Base-by-base conservation (phyloP, 2,113 vertebrate genomes). In the Burhinus oedicnemus region DNA sequence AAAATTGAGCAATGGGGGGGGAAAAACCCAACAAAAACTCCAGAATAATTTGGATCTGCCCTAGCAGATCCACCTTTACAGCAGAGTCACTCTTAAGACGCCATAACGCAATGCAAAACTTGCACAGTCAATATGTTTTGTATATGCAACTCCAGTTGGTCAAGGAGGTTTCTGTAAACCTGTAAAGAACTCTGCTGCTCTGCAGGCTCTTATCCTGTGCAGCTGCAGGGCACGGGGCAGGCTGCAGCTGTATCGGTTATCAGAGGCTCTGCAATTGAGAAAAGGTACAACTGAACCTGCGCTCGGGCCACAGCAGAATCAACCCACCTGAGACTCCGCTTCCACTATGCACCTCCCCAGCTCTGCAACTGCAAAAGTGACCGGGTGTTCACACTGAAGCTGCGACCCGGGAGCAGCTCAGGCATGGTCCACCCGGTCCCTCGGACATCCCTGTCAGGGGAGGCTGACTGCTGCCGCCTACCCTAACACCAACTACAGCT, bases 371-470 rank as follows among this genome's bases (percentile, higher is more conserved):
- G 20, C 45, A 34, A 3, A 75, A 68, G 8, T 3, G 13, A 57
- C 54, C 2, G 1, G 44, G 8, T 61, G 11, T 4, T 77, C 44
- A 44, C 23, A 18, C 3, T 8, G 17, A 77, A 74, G 55, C 29
- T 42, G 55, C 1, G 5, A 38, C 10, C 16, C 0, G 0, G 11
- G 12, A 87, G 36, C 36, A 68, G 30, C 47, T 29, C n/a, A 30
- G 40, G 26, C 12, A 72, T 0, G 0, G 27, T 32, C 49, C 30
- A 30, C 15, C 16, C 2, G 0, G n/a, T 65, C 68, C 68, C 19
- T 57, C 1, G 0, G 32, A 38, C 5, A 2, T 9, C n/a, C 22
- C 49, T 7, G 4, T 17, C 38, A 45, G 64, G 7, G 7, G 14
- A 89, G 17, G 36, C 29, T 11, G 17, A 72, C 21, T 2, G 2